Evolutionary conservation across 2,888 invertebrate species (phyloP).

Genomic region (Synergus umbraculus): DNA sequence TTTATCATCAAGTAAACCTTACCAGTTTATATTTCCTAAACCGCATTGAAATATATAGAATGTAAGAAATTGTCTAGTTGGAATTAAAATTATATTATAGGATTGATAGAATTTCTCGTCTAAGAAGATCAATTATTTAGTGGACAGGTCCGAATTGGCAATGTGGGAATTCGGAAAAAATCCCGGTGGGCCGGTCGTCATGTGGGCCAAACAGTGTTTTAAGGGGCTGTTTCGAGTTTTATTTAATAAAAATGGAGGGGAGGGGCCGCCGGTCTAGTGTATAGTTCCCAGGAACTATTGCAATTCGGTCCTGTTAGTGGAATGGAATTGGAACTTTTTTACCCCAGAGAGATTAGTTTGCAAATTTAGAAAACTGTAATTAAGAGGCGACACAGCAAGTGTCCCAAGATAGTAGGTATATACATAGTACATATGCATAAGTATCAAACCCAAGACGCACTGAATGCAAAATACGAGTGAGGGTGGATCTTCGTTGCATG

Average conservation of each 20-base stretch:
- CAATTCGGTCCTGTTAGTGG: too few species aligned
- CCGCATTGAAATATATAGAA: neutral
- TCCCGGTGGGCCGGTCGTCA: too few species aligned
- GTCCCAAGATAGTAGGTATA: conserved; percentile 18
- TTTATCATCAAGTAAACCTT: too few species aligned
- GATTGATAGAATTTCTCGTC: neutral
- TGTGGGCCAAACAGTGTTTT: too few species aligned
- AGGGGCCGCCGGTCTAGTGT: too few species aligned
- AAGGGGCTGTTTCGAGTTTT: too few species aligned
- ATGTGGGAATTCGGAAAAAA: too few species aligned
- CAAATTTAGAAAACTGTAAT: conserved; percentile 28
- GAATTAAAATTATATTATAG: too few species aligned
- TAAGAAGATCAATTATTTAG: neutral
- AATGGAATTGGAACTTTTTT: neutral
- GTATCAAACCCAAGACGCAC: neutral
- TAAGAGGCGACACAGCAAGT: conserved; percentile 46
- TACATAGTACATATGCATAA: conserved; percentile 25
- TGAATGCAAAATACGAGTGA: conserved; percentile 48
- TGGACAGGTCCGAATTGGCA: too few species aligned
- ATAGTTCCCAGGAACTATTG: too few species aligned
- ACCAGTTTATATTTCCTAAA: neutral
- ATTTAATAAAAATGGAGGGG: too few species aligned
- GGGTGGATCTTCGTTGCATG: conserved; percentile 48
- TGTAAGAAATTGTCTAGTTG: neutral
- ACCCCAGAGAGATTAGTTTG: conserved; percentile 18